Evolutionary conservation across 2,888 invertebrate genomes (phyloP).

Genomic region (Venusia cambrica): DNA sequence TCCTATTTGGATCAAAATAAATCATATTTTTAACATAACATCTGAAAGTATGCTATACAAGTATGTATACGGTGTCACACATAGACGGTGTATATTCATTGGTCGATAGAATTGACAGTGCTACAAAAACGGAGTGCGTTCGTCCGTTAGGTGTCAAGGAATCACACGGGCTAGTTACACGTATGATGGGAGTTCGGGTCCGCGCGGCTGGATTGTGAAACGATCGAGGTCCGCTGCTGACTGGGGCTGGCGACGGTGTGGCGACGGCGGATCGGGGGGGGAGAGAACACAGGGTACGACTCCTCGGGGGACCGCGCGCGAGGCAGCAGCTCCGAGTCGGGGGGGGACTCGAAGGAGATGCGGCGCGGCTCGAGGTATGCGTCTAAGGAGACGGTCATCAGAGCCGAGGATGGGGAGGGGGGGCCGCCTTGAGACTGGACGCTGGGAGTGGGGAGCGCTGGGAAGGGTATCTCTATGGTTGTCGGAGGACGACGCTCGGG

Average conservation of each 20-base stretch:
- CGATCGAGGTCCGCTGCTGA: conserved; percentile 87
- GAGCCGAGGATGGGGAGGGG: conserved; percentile 91
- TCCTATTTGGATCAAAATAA: conserved; percentile 58
- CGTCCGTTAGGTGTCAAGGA: conserved; percentile 10
- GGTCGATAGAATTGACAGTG: conserved; percentile 19
- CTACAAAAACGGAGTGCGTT: conserved; percentile 9
- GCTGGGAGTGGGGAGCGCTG: conserved; percentile 50
- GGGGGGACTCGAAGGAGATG: conserved; percentile 90
- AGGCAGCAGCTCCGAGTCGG: conserved; percentile 85
- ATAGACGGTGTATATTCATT: conserved; percentile 44
- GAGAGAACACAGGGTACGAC: conserved; percentile 92
- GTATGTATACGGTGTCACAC: conserved; percentile 54
- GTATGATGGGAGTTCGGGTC: conserved; percentile 91
- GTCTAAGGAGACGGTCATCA: conserved; percentile 91
- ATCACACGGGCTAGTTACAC: conserved; percentile 85
- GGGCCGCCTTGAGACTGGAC: conserved; percentile 71
- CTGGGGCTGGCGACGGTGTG: conserved; percentile 75
- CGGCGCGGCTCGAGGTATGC: conserved; percentile 92
- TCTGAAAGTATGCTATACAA: conserved; percentile 63
- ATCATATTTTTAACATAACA: conserved; percentile 24
- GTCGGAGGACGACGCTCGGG: conserved; percentile 74
- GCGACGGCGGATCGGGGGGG: conserved; percentile 88
- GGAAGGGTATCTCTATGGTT: conserved; percentile 81
- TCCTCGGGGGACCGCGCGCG: conserved; percentile 88
- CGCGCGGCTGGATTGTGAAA: conserved; percentile 88